Percentiles rank a stretch among this genome's conserved stretches.
Conservation (phyloP, 1,140 invertebrate species). For the Philopotamus ludificatus region DNA sequence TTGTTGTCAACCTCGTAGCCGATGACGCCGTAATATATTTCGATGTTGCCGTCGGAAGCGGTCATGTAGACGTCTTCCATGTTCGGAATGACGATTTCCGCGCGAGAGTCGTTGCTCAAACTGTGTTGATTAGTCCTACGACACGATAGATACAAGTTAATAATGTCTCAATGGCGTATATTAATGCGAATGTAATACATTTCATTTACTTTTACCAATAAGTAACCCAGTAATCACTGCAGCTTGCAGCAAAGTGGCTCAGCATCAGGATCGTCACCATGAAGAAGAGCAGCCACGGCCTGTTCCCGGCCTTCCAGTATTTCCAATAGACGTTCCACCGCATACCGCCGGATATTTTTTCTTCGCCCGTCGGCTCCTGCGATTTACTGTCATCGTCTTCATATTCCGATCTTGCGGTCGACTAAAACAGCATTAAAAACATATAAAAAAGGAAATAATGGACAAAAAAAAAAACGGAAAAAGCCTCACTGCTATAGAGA, state of each 20-base stretch:
- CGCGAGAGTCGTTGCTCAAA: conserved; percentile 1
- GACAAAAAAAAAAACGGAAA: conserved; percentile 20
- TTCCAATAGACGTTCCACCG: conserved; percentile 58
- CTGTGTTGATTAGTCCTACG: conserved; percentile 35
- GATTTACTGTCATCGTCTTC: conserved; percentile 47
- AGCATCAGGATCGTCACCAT: conserved; percentile 63
- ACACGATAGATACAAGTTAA: not conserved
- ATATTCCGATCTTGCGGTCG: conserved; percentile 46
- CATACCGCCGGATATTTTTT: conserved; percentile 58
- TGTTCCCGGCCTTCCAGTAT: conserved; percentile 70
- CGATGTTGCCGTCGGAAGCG: conserved; percentile 27
- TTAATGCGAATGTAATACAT: conserved; percentile 4
- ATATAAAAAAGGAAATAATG: no score
- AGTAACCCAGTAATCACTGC: conserved; percentile 77
- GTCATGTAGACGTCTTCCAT: conserved; percentile 33
- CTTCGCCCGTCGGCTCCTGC: conserved; percentile 52
- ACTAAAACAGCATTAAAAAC: conserved; percentile 8
- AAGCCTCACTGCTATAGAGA: conserved; percentile 35
- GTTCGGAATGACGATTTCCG: conserved; percentile 5
- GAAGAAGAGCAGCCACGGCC: conserved; percentile 57
- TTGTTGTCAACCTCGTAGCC: conserved; percentile 17
- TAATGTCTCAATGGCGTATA: not conserved
- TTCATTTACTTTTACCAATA: conserved; percentile 62
- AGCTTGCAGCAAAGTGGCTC: conserved; percentile 68
- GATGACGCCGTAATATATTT: conserved; percentile 23